Evolutionary conservation across 2,113 vertebrate species (phyloP).

Genomic region (Fregetta grallaria): DNA sequence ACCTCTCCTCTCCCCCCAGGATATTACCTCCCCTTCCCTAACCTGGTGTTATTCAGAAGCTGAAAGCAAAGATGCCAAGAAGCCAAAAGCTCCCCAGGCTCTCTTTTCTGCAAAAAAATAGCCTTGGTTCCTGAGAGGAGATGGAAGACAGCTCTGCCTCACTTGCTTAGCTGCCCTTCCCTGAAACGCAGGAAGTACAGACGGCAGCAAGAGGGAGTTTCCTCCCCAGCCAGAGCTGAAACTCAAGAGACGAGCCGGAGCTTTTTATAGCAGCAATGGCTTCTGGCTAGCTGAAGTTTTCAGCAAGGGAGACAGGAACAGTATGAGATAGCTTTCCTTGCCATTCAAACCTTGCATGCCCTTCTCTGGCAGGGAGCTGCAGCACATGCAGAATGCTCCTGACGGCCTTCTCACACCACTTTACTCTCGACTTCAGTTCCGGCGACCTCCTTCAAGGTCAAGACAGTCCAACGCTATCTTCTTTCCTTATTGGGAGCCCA

Average conservation of each 20-base stretch:
- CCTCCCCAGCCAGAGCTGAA: neutral
- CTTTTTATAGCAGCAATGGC: neutral
- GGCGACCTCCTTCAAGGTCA: neutral
- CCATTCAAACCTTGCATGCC: neutral
- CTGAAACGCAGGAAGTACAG: neutral
- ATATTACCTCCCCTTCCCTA: neutral
- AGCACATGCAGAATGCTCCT: neutral
- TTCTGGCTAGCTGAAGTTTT: neutral
- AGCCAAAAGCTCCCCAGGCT: neutral
- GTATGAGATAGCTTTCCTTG: neutral
- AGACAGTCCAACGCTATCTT: neutral
- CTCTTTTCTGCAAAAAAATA: neutral
- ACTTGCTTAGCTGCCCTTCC: neutral
- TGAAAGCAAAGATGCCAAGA: neutral
- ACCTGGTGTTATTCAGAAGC: neutral
- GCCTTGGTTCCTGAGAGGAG: neutral
- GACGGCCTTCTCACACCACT: neutral
- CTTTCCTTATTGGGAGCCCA: neutral
- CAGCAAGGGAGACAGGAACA: neutral
- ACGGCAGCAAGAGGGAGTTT: neutral
- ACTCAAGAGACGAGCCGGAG: neutral
- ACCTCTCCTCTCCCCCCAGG: neutral
- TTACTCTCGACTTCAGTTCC: neutral
- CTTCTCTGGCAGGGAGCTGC: neutral
- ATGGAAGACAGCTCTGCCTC: fast-evolving